phyloP scores from a whole-genome alignment of 2,797 vertebrate genomes.

The Sebastes diaconus region DNA sequence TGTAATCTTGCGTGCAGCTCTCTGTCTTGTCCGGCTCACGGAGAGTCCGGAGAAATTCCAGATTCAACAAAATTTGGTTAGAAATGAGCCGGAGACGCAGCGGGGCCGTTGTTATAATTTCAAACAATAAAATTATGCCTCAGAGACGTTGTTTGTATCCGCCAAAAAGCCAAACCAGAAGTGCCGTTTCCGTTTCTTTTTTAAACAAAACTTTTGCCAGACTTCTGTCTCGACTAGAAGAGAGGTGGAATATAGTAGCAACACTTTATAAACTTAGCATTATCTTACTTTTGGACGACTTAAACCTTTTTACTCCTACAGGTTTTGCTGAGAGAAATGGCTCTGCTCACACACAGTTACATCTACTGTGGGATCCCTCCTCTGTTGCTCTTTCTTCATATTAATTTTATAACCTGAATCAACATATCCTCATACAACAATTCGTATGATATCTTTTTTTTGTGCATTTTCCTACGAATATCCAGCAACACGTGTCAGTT shows the following conservation, averaged over 20 bases:
- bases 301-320: background rate
- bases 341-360: background rate
- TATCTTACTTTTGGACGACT: background rate
- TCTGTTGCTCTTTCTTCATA: background rate
- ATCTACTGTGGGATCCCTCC: background rate
- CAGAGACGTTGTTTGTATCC: background rate
- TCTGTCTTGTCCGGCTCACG: background rate
- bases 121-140: slow-evolving; percentile 3
- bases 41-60: slow-evolving; percentile 44
- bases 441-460: no score
- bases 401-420: background rate
- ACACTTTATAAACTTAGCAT: background rate
- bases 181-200: background rate
- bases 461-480: no score
- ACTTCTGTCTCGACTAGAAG: background rate
- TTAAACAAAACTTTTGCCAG: background rate
- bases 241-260: background rate
- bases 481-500: no score
- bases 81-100: background rate
- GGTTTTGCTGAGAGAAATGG: background rate
- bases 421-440: no score
- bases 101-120: background rate
- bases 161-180: background rate
- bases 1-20: background rate
- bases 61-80: slow-evolving; percentile 7